Evolutionary conservation across 2,797 vertebrate genomes (phyloP).

Genomic region (Neosilurus hyrtlii): DNA sequence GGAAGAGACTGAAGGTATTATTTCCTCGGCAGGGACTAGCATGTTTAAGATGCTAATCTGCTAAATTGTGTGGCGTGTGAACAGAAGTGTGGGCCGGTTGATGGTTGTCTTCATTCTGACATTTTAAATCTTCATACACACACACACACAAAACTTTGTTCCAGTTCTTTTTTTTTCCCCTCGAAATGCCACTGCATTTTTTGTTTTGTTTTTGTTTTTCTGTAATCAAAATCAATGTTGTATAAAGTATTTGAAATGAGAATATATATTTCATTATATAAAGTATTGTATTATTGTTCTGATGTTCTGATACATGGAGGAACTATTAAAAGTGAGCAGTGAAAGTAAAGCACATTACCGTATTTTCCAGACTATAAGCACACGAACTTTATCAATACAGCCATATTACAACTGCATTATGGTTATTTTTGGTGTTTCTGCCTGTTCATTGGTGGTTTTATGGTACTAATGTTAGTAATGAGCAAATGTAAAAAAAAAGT

Average conservation of each 20-base stretch:
- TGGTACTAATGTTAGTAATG: not conserved
- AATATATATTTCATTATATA: constrained; percentile 49
- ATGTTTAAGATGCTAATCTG: not conserved
- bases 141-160: no score
- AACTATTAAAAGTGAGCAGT: not conserved
- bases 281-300: constrained; percentile 32
- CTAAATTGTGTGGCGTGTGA: no score
- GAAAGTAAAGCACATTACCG: not conserved
- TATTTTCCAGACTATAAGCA: not conserved
- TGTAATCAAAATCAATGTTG: constrained; percentile 45
- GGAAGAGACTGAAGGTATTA: constrained; percentile 67
- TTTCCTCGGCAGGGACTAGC: not conserved
- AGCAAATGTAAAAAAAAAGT: not conserved
- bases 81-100: not conserved
- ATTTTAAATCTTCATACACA: no score
- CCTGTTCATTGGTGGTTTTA: not conserved
- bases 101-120: not conserved
- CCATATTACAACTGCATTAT: not conserved
- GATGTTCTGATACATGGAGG: constrained; percentile 32
- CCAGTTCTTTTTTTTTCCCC: not conserved
- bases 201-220: constrained; percentile 60
- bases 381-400: not conserved
- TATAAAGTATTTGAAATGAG: constrained; percentile 37
- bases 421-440: not conserved
- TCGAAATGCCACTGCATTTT: not conserved